phyloP scores from a whole-genome alignment of 92 coral and sea anemone genomes.

The Porites lobata region DNA sequence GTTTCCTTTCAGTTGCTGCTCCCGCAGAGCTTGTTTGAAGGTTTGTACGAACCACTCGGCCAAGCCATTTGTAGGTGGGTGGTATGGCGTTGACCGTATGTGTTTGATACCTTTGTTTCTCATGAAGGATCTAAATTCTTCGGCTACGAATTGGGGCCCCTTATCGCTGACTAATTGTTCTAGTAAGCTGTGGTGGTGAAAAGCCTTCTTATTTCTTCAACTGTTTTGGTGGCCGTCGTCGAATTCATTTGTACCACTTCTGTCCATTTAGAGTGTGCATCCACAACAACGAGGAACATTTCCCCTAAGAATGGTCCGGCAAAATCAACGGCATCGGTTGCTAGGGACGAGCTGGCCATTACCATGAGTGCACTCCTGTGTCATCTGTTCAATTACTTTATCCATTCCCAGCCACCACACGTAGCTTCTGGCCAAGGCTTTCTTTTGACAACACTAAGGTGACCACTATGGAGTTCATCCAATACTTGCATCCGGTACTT shows the following conservation, averaged over 20 bases:
- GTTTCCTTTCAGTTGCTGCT: background rate
- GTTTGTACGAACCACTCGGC: slow-evolving; percentile 46
- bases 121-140: too few relatives aligned
- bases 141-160: slow-evolving; percentile 52
- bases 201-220: slow-evolving; percentile 45
- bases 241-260: slow-evolving; percentile 28
- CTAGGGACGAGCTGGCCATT: slow-evolving; percentile 35
- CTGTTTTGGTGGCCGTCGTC: slow-evolving; percentile 46
- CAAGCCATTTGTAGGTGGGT: slow-evolving; percentile 41
- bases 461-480: slow-evolving; percentile 36
- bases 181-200: slow-evolving; percentile 46
- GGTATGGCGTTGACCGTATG: slow-evolving; percentile 23
- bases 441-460: slow-evolving; percentile 40
- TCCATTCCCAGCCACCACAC: slow-evolving; percentile 50
- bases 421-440: slow-evolving; percentile 41
- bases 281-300: background rate
- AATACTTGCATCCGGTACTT: background rate
- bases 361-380: slow-evolving; percentile 35
- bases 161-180: slow-evolving; percentile 60
- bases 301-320: slow-evolving; percentile 21
- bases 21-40: slow-evolving; percentile 30
- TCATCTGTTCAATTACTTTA: slow-evolving; percentile 31
- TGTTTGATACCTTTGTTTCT: background rate
- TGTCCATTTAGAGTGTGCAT: slow-evolving; percentile 20
- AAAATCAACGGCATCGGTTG: slow-evolving; percentile 19